Base-by-base conservation (phyloP, 2,888 invertebrate species). In the Anagyrus pseudococci region DNA sequence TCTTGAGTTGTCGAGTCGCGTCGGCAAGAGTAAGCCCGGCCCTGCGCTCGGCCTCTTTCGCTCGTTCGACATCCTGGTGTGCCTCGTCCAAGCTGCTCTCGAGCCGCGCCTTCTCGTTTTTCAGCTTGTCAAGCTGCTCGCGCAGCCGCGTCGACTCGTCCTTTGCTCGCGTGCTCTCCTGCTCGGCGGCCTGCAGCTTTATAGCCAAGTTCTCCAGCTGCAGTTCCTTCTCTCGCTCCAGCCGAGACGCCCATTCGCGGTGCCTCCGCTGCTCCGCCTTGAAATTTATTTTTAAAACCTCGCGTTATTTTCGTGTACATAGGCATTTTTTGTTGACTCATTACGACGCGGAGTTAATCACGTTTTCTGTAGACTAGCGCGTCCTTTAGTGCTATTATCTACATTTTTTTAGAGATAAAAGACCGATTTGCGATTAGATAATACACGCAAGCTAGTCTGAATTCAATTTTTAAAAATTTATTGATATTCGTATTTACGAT, bases 151-250 rank as follows among this genome's bases (percentile, higher is more conserved):
- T 80, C n/a, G 85, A 84, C 79, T 92, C 92, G 64, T 89, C 88
- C 70, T 87, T 86, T 65, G 89, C 77, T 67, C 84, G 84, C 43
- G 84, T 82, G 67, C 87, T 86, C 77, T 92, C 91, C 54, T 86
- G 81, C 78, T 92, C 91, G 56, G 88, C 83, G 22, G 87, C 86
- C 72, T 89, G 88, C 64, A 91, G 82, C 77, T 90, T 87, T 70
- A 89, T 89, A 73, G 87, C 86, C 73, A 87, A 87, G 75, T 92
- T 91, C 80, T 92, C 92, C 70, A 91, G 83, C 80, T 92, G 89
- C 67, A 91, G 82, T 70, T 88, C 86, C 73, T 90, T 90, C 79
- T 96, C 96, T 37, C 95, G 86, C 76, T 96, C 96, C 52, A 94
- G 85, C 54, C 96, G 86, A 20, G 89, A 85, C 71, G 94, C 86